Evolutionary conservation across 2,113 vertebrate genomes (phyloP), one percentile per base, ranked within the genome.

Genomic region (Donacobius atricapilla): DNA sequence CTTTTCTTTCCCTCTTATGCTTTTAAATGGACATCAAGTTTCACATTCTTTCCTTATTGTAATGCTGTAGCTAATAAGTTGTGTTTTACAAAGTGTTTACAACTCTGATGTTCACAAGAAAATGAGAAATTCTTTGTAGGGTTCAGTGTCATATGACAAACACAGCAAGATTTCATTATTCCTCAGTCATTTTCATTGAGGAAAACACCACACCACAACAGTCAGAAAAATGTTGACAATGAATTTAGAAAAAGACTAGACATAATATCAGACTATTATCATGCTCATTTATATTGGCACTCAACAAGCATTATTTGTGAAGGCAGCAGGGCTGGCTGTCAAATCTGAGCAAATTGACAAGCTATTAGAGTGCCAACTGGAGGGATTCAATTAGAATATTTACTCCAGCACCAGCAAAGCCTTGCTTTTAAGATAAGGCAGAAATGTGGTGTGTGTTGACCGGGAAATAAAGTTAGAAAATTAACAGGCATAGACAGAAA

Each of bases 11-110:
- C 96, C 94, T 98, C 68, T 97, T 54, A 61, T 65, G 86, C 31
- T 71, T 93, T 85, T 31, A 58, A 90, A 95, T 42, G 35, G 96
- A 97, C 97, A 98, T 27, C 33, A 87, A 96, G 96, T 97, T 93
- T 94, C 95, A 69, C 30, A 77, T 84, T 93, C 69, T 83, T 92
- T 89, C 93, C 89, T 94, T 87, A 92, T 91, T 96, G 91, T 94
- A 76, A 83, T 76, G 53, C 73, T 92, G 65, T 56, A 51, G n/a
- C 39, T 94, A 90, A 85, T 39, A 89, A 25, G 54, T 81, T 22
- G 18, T 91, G 20, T 45, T 91, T 94, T 86, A 96, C 57, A 81
- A 90, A 94, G 56, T 13, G 12, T 37, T 96, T 76, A 48, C 88
- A 91, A 88, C 21, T 51, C 42, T 72, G 44, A 72, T 20, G 2